phyloP scores from a whole-genome alignment of 2,888 invertebrate genomes.

The Rhingia campestris region DNA sequence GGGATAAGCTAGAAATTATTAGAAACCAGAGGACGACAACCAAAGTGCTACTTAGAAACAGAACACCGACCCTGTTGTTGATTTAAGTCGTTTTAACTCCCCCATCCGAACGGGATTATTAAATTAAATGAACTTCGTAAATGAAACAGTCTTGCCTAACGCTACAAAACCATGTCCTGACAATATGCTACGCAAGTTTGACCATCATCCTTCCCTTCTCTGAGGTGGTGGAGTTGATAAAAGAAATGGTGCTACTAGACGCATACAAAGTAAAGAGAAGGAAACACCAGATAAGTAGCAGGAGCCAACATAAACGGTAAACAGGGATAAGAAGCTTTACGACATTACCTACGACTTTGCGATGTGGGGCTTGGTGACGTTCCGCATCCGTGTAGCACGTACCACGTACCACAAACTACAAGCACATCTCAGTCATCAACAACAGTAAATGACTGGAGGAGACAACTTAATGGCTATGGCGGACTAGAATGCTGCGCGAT shows the following conservation, averaged over 20 bases:
- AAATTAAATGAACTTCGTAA: slow-evolving; percentile 37
- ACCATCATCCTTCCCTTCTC: not conserved
- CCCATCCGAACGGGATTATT: slow-evolving; percentile 17
- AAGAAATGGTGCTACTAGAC: not conserved
- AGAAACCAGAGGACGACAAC: not conserved
- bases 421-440: slow-evolving; percentile 23
- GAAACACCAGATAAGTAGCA: not conserved
- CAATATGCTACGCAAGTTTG: slow-evolving; percentile 9
- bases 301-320: slow-evolving; percentile 1
- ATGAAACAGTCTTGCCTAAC: slow-evolving; percentile 15
- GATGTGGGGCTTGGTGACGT: not conserved
- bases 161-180: not conserved
- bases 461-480: slow-evolving; percentile 43
- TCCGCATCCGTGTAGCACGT: not conserved
- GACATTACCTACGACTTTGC: not conserved
- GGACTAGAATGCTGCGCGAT: not conserved
- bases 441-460: slow-evolving; percentile 28
- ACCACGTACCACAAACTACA: slow-evolving; percentile 12
- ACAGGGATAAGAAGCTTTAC: slow-evolving; percentile 16
- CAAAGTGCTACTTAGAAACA: slow-evolving; percentile 13
- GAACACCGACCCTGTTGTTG: not conserved
- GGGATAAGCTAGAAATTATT: slow-evolving; percentile 13
- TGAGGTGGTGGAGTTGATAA: not conserved
- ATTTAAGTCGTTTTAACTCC: not conserved
- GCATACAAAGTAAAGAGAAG: not conserved